phyloP scores from a whole-genome alignment of 2,888 invertebrate species.

The Sinhomidia bicolor region DNA sequence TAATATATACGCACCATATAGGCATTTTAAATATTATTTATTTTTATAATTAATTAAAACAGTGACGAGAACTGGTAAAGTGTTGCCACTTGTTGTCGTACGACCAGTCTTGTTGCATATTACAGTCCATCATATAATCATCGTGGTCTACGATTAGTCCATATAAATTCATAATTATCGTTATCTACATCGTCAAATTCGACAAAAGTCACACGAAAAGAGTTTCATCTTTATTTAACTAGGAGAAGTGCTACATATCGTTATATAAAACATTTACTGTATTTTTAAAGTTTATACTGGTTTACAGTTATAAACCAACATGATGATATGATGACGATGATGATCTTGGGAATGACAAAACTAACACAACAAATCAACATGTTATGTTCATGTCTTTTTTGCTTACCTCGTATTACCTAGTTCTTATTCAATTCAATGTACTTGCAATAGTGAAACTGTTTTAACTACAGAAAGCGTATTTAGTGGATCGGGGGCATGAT shows the following conservation, averaged over 20 bases:
- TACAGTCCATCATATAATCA: background rate
- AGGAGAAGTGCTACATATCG: background rate
- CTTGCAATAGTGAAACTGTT: conserved; percentile 37
- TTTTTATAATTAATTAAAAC: too few relatives aligned
- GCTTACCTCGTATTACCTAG: background rate
- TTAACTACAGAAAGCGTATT: conserved; percentile 7
- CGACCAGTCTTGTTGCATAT: background rate
- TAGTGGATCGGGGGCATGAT: background rate
- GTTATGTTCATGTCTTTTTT: background rate
- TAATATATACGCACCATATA: too few relatives aligned
- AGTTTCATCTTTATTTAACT: conserved; percentile 24
- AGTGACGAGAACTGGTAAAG: too few relatives aligned
- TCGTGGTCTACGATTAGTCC: too few relatives aligned
- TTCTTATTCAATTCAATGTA: too few relatives aligned
- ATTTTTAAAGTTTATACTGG: too few relatives aligned
- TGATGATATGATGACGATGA: background rate
- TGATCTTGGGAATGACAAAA: conserved; percentile 22
- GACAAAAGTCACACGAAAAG: conserved; percentile 13
- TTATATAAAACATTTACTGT: background rate
- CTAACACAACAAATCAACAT: background rate
- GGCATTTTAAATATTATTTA: too few relatives aligned
- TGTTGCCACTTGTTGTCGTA: background rate
- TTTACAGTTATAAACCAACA: background rate
- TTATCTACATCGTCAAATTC: background rate
- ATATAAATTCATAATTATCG: background rate